Evolutionary conservation across 2,113 vertebrate genomes (phyloP).

Genomic region (Hylia prasina): DNA sequence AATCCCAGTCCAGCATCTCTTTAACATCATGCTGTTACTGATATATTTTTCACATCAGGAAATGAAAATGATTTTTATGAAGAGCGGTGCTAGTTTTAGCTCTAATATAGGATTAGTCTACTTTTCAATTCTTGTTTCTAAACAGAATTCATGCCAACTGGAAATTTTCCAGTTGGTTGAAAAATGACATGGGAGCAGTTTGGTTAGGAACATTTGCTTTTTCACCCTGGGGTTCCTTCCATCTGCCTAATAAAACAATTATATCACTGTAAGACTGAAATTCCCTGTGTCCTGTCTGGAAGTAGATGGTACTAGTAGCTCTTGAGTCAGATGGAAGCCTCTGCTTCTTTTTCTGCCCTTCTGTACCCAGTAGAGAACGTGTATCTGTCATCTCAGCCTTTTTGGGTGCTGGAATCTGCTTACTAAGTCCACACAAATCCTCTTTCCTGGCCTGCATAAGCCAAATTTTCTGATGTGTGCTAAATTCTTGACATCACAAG

Average conservation of each 20-base stretch:
- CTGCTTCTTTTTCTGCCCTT: not conserved
- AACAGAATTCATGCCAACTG: constrained; percentile 37
- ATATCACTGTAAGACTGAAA: not conserved
- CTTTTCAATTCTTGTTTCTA: constrained; percentile 41
- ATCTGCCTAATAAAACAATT: constrained; percentile 44
- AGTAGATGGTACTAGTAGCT: not conserved
- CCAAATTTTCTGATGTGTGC: not conserved
- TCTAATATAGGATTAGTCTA: constrained; percentile 59
- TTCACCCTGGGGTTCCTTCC: constrained; percentile 18
- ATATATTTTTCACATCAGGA: constrained; percentile 37
- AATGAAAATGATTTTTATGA: constrained; percentile 33
- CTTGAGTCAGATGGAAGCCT: not conserved
- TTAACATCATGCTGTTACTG: constrained; percentile 7
- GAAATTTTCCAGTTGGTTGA: constrained; percentile 38
- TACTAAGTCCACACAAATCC: not conserved
- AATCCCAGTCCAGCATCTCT: not conserved
- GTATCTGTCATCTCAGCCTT: not conserved
- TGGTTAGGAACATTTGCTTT: constrained; percentile 38
- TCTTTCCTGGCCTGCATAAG: not conserved
- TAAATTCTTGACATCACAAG: not conserved
- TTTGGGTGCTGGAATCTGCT: not conserved
- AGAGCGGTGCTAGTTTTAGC: constrained; percentile 25
- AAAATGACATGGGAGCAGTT: constrained; percentile 14
- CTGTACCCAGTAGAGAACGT: not conserved
- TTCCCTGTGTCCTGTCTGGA: not conserved